These are phyloP conservation scores for Trypoxylon attenuatum DNA, from an alignment of 2,888 invertebrate genomes.

Conservation along the genomic window DNA sequence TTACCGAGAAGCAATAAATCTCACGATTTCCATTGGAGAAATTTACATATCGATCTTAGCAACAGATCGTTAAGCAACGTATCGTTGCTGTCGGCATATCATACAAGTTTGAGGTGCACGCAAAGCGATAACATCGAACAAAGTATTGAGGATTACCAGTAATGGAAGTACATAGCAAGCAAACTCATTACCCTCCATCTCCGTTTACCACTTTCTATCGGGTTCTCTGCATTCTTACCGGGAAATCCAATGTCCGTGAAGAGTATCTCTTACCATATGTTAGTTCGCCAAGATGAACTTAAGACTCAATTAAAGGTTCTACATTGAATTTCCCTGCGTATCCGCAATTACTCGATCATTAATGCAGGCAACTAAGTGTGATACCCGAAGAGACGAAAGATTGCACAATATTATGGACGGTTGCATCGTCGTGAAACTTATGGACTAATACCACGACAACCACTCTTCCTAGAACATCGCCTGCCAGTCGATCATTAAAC, in stretches of 20 bases:
- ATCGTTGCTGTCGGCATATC: slow-evolving; percentile 3
- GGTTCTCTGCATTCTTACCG: slow-evolving; percentile 27
- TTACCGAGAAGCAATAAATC: too few species aligned
- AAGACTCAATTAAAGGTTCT: slow-evolving; percentile 51
- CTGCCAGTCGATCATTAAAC: slow-evolving; percentile 11
- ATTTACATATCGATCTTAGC: slow-evolving; percentile 7
- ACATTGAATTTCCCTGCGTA: slow-evolving; percentile 39
- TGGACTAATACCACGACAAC: slow-evolving; percentile 23
- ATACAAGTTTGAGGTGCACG: slow-evolving; percentile 11
- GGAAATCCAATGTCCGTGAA: slow-evolving; percentile 37
- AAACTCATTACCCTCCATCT: slow-evolving; percentile 24
- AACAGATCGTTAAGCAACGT: slow-evolving; percentile 12
- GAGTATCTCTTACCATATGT: slow-evolving; percentile 27
- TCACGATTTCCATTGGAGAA: too few species aligned
- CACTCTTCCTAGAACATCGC: slow-evolving; percentile 5
- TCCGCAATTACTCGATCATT: slow-evolving; percentile 47
- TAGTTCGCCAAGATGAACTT: slow-evolving; percentile 31
- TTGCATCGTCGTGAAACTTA: slow-evolving; percentile 26
- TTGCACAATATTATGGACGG: slow-evolving; percentile 31
- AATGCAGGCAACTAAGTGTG: slow-evolving; percentile 43
- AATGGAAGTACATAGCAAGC: slow-evolving; percentile 17
- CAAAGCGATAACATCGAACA: slow-evolving; percentile 28
- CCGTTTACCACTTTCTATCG: too few species aligned
- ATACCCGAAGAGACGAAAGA: slow-evolving; percentile 24
- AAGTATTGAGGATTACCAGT: slow-evolving; percentile 34